Percentiles rank a stretch among this genome's conserved stretches.
Conservation (phyloP, 2,888 invertebrate genomes). For the Cyaniris semiargus region DNA sequence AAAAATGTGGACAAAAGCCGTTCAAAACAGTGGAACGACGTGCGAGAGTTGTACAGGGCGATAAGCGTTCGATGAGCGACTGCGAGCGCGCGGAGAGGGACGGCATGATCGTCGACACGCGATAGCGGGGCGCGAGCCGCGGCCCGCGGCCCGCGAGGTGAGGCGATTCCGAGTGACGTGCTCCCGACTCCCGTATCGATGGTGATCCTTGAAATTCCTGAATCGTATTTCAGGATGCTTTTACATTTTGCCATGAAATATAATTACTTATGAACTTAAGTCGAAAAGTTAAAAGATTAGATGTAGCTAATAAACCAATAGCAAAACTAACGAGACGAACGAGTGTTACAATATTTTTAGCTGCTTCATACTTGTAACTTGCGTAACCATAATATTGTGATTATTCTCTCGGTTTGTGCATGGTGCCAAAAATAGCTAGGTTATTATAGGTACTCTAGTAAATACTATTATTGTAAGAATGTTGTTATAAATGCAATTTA, state of each 20-base stretch:
- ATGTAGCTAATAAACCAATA: neutral
- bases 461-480: neutral
- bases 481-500: neutral
- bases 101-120: slow-evolving; percentile 36
- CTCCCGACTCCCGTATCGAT: slow-evolving; percentile 19
- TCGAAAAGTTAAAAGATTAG: too few relatives aligned
- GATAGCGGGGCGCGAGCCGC: slow-evolving; percentile 41
- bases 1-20: slow-evolving; percentile 70
- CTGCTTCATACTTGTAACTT: neutral
- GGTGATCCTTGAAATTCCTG: slow-evolving; percentile 14
- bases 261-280: too few relatives aligned
- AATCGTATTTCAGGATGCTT: neutral
- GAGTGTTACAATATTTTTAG: neutral
- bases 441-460: neutral
- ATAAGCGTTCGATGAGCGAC: slow-evolving; percentile 72
- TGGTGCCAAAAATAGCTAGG: neutral
- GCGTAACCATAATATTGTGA: neutral
- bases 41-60: slow-evolving; percentile 61
- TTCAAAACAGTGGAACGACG: slow-evolving; percentile 59
- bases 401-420: neutral
- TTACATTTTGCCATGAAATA: neutral
- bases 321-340: neutral
- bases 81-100: slow-evolving; percentile 50
- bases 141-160: slow-evolving; percentile 45
- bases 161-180: slow-evolving; percentile 35